phyloP scores from a whole-genome alignment of 2,888 invertebrate species.

The Emmelina monodactyla region DNA sequence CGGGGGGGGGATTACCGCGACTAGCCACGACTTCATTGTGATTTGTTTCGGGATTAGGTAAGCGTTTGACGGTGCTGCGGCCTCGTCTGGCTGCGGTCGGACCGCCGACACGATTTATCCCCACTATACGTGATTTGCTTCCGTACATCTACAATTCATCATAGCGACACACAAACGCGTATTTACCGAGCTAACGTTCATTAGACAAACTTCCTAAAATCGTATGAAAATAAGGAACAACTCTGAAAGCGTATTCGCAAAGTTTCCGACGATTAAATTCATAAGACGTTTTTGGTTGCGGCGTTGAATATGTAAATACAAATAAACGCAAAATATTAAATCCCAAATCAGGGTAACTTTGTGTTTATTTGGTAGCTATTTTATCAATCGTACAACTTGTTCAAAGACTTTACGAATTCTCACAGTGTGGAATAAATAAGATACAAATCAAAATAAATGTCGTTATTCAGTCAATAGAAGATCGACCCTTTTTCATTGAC shows the following conservation, averaged over 20 bases:
- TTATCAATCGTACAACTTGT: background rate
- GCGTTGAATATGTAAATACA: slow-evolving; percentile 31
- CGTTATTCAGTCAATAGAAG: no score
- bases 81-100: slow-evolving; percentile 21
- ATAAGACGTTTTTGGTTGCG: slow-evolving; percentile 28
- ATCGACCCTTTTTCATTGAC: no score
- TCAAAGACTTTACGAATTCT: background rate
- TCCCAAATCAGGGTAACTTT: slow-evolving; percentile 29
- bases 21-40: slow-evolving; percentile 60
- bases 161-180: background rate
- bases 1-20: slow-evolving; percentile 45
- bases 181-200: slow-evolving; percentile 42
- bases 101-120: slow-evolving; percentile 26
- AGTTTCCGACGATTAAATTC: slow-evolving; percentile 37
- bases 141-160: background rate
- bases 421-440: no score
- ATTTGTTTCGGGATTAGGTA: slow-evolving; percentile 64
- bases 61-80: slow-evolving; percentile 49
- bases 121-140: slow-evolving; percentile 1
- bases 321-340: slow-evolving; percentile 38
- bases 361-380: slow-evolving; percentile 28
- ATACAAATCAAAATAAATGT: no score
- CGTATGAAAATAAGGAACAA: slow-evolving; percentile 33
- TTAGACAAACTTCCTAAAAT: slow-evolving; percentile 33
- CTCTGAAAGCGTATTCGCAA: slow-evolving; percentile 30